phyloP scores from a whole-genome alignment of 2,888 invertebrate species.

The Rhorus exstirpatorius region DNA sequence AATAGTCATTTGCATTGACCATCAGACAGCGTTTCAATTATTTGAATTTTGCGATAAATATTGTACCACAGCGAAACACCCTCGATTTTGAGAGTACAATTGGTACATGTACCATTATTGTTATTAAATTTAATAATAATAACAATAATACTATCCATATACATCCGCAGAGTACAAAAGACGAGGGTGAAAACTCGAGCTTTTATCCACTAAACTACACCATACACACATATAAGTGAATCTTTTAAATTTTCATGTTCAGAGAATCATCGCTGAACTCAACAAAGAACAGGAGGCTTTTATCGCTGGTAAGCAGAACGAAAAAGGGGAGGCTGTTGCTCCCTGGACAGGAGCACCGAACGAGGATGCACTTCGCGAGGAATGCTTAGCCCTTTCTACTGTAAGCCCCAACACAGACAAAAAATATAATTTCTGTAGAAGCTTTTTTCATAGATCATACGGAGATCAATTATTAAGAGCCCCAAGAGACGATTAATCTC shows the following conservation, averaged over 20 bases:
- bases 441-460: background rate
- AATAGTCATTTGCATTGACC: too few relatives aligned
- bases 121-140: too few relatives aligned
- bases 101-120: background rate
- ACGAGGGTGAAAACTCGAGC: too few relatives aligned
- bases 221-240: background rate
- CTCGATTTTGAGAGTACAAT: too few relatives aligned
- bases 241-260: constrained; percentile 79
- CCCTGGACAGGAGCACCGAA: constrained; percentile 99
- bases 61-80: too few relatives aligned
- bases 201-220: background rate
- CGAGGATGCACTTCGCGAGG: constrained; percentile 97
- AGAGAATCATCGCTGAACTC: constrained; percentile 98
- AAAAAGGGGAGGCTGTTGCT: constrained; percentile 91
- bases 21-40: too few relatives aligned
- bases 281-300: constrained; percentile 99
- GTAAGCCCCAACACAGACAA: constrained; percentile 86
- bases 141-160: too few relatives aligned
- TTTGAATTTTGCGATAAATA: too few relatives aligned
- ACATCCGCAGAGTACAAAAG: too few relatives aligned
- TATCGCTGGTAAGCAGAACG: constrained; percentile 94
- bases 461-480: background rate
- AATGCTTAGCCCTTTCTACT: constrained; percentile 97
- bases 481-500: constrained; percentile 1
- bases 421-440: background rate